These are phyloP conservation scores for Egretta garzetta DNA, from an alignment of 2,113 vertebrate genomes.

Conservation along the genomic window DNA sequence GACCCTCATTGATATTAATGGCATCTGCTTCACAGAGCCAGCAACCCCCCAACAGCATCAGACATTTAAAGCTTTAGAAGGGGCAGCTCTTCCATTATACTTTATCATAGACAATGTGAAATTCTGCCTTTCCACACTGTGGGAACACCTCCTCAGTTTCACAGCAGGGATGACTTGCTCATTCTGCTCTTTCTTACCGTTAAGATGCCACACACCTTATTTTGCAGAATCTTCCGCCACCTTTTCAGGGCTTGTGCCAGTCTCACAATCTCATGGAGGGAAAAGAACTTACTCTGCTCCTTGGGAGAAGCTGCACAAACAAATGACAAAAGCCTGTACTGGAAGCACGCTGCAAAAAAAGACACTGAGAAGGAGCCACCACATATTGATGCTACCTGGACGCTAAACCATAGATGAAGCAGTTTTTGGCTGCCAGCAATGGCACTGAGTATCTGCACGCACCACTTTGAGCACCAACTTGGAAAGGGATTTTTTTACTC, in stretches of 20 bases:
- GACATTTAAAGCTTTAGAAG: not conserved
- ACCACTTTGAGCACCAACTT: not conserved
- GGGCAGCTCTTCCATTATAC: not conserved
- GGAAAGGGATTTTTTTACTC: not conserved
- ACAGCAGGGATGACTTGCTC: not conserved
- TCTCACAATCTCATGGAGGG: not conserved
- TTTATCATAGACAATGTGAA: not conserved
- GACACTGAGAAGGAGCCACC: not conserved
- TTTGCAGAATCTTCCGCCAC: not conserved
- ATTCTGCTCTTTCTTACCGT: not conserved
- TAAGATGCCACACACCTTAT: not conserved
- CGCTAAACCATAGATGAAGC: not conserved
- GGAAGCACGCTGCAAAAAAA: not conserved
- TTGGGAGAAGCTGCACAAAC: not conserved
- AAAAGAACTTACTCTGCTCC: not conserved
- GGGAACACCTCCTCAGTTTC: not conserved
- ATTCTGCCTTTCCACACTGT: not conserved
- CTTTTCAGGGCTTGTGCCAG: not conserved
- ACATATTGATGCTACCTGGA: not conserved
- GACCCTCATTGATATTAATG: not conserved
- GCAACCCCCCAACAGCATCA: not conserved
- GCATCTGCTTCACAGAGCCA: not conserved
- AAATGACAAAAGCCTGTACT: not conserved
- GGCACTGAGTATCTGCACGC: not conserved
- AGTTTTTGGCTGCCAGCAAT: not conserved